phyloP scores from a whole-genome alignment of 2,797 vertebrate species.

The Clarias laeviceps region DNA sequence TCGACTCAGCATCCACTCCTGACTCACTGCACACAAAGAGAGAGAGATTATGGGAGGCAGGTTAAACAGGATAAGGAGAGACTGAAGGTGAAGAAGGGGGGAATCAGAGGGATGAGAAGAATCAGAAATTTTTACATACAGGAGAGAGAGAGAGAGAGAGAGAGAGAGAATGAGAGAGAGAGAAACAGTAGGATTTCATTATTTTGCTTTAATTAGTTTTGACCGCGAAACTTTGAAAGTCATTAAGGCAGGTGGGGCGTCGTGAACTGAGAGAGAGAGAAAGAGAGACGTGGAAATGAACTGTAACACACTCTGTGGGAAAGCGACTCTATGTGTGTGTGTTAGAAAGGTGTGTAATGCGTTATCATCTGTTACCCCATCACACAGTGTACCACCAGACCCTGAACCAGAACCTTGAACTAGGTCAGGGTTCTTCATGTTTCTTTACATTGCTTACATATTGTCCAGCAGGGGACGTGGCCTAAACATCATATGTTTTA shows the following conservation, averaged over 20 bases:
- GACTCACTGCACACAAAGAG: conserved; percentile 82
- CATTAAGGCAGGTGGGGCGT: background rate
- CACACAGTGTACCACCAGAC: background rate
- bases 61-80: background rate
- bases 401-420: background rate
- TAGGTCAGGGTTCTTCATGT: conserved; percentile 11
- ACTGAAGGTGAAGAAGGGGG: background rate
- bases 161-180: no score
- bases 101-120: background rate
- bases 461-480: background rate
- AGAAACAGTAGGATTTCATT: background rate
- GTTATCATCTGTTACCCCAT: conserved; percentile 7
- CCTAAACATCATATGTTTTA: background rate
- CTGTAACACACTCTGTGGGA: conserved; percentile 49
- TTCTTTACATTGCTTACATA: no score
- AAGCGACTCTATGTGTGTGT: conserved; percentile 17
- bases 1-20: conserved; percentile 90
- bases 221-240: conserved; percentile 15
- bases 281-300: conserved; percentile 45
- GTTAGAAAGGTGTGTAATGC: background rate
- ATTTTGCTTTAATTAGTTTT: background rate
- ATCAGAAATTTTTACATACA: background rate
- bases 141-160: background rate
- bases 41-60: background rate
- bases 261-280: background rate